phyloP scores from a whole-genome alignment of 2,888 invertebrate genomes.

The Mythimna ferrago region DNA sequence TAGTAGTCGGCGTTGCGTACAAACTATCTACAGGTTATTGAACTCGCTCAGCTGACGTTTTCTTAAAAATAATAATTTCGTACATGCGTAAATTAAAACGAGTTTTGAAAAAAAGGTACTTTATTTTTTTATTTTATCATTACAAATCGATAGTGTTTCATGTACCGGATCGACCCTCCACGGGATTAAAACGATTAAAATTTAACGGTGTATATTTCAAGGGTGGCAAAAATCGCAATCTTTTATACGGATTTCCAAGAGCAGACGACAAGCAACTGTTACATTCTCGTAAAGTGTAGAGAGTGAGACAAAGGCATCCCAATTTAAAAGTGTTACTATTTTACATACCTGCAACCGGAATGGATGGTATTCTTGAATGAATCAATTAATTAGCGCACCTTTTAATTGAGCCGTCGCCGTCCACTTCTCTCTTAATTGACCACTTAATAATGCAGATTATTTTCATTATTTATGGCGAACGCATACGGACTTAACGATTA shows the following conservation, averaged over 20 bases:
- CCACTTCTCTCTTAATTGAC: conserved; percentile 37
- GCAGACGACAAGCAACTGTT: not conserved
- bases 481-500: not conserved
- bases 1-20: no score
- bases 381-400: conserved; percentile 44
- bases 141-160: no score
- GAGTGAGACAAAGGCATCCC: not conserved
- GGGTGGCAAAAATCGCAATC: not conserved
- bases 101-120: no score
- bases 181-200: no score
- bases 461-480: conserved; percentile 32
- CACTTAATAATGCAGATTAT: conserved; percentile 54
- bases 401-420: conserved; percentile 46
- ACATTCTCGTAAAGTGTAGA: not conserved
- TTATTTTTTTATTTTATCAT: no score
- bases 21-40: no score
- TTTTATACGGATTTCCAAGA: not conserved
- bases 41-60: no score
- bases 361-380: conserved; percentile 32
- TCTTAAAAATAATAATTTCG: no score
- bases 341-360: conserved; percentile 13
- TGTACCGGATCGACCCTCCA: no score
- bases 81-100: no score
- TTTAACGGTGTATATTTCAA: no score
- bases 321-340: conserved; percentile 15